Evolutionary conservation across 2,113 vertebrate genomes (phyloP), one percentile per base, ranked within the genome.

Genomic region (Octodon degus): DNA sequence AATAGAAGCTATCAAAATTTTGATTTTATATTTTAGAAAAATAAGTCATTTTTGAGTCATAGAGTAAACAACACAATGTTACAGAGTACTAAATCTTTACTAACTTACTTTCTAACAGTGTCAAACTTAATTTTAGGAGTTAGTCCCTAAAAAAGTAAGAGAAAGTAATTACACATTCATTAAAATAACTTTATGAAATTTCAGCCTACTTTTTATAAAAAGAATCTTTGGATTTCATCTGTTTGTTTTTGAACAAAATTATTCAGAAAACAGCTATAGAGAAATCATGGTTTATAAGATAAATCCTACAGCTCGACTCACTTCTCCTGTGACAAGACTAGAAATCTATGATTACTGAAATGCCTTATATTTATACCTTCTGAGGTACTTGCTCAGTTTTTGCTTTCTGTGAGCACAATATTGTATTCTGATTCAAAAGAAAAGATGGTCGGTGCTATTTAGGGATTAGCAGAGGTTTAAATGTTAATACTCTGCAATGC

Each of bases 381-480:
- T 27, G 68, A 97, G 93, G 67, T 84, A 82, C 79, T 95, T 96
- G 40, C 13, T 98, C 82, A 77, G 40, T 95, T 97, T 96, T 96
- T 97, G 67, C 96, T 82, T 97, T 97, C 93, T 97, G 95, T 97
- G 84, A 96, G 79, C 60, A 91, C 96, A 95, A 92, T 93, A 91
- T 55, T 96, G 83, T 93, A 92, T 80, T 81, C 65, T 94, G 89
- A 97, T 97, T 97, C 86, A 96, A 97, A 97, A 97, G 94, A 97
- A 97, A 97, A 98, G 95, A 94, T 95, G 85, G 82, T 97, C 83
- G 63, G 40, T 93, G 58, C 79, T 97, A 86, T 90, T 97, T 90
- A 97, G 95, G 96, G 96, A 98, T 98, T 98, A 98, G 95, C 63
- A 95, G 85, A 86, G 93, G 84, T 98, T 98, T 98, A 98, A 97